Evolutionary conservation across 2,113 vertebrate species (phyloP).

Genomic region (Thamnophis sirtalis): DNA sequence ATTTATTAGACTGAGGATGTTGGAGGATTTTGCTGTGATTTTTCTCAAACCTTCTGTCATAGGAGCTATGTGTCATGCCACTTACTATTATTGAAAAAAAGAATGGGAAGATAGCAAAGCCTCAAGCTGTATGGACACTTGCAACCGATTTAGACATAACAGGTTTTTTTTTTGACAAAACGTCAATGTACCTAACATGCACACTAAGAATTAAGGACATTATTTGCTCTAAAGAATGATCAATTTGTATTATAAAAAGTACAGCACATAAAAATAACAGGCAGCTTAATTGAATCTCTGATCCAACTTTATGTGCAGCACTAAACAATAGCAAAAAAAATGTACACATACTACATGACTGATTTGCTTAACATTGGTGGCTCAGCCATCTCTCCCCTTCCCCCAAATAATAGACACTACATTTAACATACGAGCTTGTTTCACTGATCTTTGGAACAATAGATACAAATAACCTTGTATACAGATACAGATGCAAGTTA

Average conservation of each 20-base stretch:
- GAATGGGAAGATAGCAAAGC: conserved; percentile 28
- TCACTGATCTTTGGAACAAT: neutral
- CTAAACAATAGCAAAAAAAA: neutral
- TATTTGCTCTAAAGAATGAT: conserved; percentile 23
- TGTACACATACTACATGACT: neutral
- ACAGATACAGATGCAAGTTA: too few species aligned
- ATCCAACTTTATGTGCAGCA: neutral
- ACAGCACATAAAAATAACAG: conserved; percentile 22
- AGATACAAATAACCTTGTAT: neutral
- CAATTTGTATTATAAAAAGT: conserved; percentile 11
- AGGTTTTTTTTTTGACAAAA: conserved; percentile 53
- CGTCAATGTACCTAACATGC: conserved; percentile 50
- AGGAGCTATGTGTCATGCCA: conserved; percentile 29
- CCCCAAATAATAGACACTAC: neutral
- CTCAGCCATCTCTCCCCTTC: neutral
- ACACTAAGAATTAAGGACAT: conserved; percentile 41
- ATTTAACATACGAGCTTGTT: neutral
- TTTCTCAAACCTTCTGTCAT: conserved; percentile 22
- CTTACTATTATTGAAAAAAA: conserved; percentile 31
- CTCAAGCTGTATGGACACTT: conserved; percentile 26
- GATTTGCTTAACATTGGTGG: neutral
- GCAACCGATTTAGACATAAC: conserved; percentile 35
- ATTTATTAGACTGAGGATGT: conserved; percentile 21
- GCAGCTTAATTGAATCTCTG: neutral
- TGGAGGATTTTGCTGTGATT: neutral